phyloP scores from a whole-genome alignment of 2,797 vertebrate genomes.

The Microctenopoma stevenorrisi region DNA sequence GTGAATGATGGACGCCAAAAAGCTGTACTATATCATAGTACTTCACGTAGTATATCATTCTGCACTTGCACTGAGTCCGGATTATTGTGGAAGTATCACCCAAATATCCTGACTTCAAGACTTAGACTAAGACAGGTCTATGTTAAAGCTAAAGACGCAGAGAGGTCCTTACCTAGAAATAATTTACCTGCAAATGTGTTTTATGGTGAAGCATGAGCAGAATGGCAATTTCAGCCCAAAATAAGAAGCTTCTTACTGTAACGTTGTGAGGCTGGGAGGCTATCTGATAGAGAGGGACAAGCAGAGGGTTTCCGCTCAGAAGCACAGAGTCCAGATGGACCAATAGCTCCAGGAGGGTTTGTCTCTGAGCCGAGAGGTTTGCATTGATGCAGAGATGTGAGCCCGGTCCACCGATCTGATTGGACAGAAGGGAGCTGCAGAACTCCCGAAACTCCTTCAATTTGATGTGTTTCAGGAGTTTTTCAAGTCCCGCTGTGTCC shows the following conservation, averaged over 20 bases:
- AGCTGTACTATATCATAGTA: too few relatives aligned
- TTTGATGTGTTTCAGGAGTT: constrained; percentile 50
- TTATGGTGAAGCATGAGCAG: too few relatives aligned
- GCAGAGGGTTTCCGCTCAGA: constrained; percentile 56
- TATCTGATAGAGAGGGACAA: constrained; percentile 72
- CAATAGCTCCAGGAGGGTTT: constrained; percentile 77
- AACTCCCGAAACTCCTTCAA: constrained; percentile 52
- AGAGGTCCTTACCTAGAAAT: too few relatives aligned
- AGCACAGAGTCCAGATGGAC: constrained; percentile 78
- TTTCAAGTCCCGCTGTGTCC: constrained; percentile 44
- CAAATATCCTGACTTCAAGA: too few relatives aligned
- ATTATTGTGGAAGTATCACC: too few relatives aligned
- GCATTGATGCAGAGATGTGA: constrained; percentile 36
- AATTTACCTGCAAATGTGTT: too few relatives aligned
- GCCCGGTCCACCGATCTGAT: constrained; percentile 47
- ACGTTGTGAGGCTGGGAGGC: constrained; percentile 67
- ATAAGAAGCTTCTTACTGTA: constrained; percentile 55
- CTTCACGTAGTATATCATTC: too few relatives aligned
- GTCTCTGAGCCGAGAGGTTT: constrained; percentile 42
- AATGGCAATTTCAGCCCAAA: too few relatives aligned
- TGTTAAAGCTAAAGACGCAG: too few relatives aligned
- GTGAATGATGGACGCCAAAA: too few relatives aligned
- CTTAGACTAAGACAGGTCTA: too few relatives aligned
- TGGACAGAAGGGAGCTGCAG: constrained; percentile 72
- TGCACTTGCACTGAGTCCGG: too few relatives aligned